These are phyloP conservation scores for Zophobas morio DNA, from an alignment of 1,140 invertebrate species.

Conservation along the genomic window DNA sequence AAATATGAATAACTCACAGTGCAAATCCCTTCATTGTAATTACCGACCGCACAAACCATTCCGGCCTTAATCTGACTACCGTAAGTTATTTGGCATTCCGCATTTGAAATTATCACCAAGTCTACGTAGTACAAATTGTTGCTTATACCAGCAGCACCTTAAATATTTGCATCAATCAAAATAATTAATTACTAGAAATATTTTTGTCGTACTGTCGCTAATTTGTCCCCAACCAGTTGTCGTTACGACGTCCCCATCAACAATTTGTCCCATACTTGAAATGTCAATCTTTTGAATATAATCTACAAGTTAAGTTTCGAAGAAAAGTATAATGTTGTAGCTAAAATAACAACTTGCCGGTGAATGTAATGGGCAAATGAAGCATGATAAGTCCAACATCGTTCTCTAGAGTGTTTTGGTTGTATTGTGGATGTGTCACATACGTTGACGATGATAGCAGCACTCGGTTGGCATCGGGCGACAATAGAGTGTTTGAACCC, in stretches of 20 bases:
- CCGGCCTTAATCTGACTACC: slow-evolving; percentile 14
- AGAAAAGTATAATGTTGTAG: slow-evolving; percentile 1
- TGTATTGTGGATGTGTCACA: slow-evolving; percentile 5
- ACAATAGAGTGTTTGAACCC: slow-evolving; percentile 10
- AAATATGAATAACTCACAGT: slow-evolving; percentile 25
- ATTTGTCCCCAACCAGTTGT: slow-evolving; percentile 21
- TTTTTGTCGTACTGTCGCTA: slow-evolving; percentile 35
- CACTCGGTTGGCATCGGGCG: background rate
- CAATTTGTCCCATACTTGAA: slow-evolving; percentile 14
- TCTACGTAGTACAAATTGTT: slow-evolving; percentile 3
- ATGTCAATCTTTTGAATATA: slow-evolving; percentile 18
- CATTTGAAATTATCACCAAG: slow-evolving; percentile 14
- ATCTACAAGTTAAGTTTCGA: background rate
- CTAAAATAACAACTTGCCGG: background rate
- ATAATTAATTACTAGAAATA: background rate
- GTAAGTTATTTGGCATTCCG: slow-evolving; percentile 19
- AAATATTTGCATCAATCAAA: slow-evolving; percentile 11
- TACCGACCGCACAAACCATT: slow-evolving; percentile 24
- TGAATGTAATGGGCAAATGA: slow-evolving; percentile 24
- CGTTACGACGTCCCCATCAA: slow-evolving; percentile 7
- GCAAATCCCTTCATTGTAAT: slow-evolving; percentile 22
- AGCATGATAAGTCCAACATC: slow-evolving; percentile 21
- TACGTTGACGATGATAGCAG: slow-evolving; percentile 3
- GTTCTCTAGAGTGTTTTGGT: slow-evolving; percentile 32
- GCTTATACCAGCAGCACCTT: slow-evolving; percentile 22